These are phyloP conservation scores for Dendrolimus kikuchii DNA, from an alignment of 1,140 invertebrate species.

Conservation along the genomic window DNA sequence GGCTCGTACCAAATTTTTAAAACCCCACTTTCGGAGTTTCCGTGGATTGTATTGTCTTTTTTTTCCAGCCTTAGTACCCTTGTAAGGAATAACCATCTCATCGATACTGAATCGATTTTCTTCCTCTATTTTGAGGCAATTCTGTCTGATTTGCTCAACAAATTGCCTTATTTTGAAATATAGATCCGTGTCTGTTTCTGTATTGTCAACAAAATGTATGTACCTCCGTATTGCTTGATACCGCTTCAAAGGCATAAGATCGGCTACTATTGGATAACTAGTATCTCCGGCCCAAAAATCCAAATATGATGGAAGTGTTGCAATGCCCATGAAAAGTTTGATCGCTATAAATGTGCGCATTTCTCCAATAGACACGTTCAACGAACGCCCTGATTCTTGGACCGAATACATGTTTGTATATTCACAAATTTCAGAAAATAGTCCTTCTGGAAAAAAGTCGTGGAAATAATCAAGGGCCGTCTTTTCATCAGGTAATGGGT, in stretches of 20 bases:
- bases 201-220: slow-evolving; percentile 24
- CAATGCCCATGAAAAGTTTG: slow-evolving; percentile 24
- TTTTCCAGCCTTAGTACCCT: slow-evolving; percentile 27
- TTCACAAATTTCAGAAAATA: slow-evolving; percentile 7
- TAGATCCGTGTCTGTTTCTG: slow-evolving; percentile 14
- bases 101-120: slow-evolving; percentile 21
- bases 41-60: slow-evolving; percentile 5
- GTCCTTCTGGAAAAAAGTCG: slow-evolving; percentile 6
- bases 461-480: slow-evolving; percentile 8
- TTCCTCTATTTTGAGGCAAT: slow-evolving; percentile 21
- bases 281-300: slow-evolving; percentile 21
- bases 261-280: slow-evolving; percentile 17
- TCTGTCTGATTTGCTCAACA: slow-evolving; percentile 24
- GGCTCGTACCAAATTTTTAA: slow-evolving; percentile 16
- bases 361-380: slow-evolving; percentile 18
- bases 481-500: slow-evolving; percentile 4
- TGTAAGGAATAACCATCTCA: slow-evolving; percentile 25
- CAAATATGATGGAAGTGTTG: slow-evolving; percentile 19
- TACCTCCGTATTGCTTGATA: slow-evolving; percentile 28
- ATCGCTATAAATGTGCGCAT: slow-evolving; percentile 22
- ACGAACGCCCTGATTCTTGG: slow-evolving; percentile 21
- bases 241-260: slow-evolving; percentile 26
- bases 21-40: slow-evolving; percentile 15
- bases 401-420: slow-evolving; percentile 20
- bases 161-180: slow-evolving; percentile 26